Base-by-base conservation (phyloP, 2,113 vertebrate species). In the Gobius niger region DNA sequence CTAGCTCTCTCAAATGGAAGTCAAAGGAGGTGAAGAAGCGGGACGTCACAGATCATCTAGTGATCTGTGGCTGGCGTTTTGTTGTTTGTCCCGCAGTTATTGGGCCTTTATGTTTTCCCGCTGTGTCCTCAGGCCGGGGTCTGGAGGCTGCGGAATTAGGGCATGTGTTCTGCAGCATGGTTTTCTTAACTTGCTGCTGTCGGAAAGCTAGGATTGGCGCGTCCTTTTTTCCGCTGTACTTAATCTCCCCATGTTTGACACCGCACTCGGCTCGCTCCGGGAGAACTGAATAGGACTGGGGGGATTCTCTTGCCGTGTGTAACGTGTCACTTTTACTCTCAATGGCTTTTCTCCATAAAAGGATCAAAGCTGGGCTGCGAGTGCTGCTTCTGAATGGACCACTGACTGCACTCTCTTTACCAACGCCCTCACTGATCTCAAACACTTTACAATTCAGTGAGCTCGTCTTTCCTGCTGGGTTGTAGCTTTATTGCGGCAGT, bases 271-370 rank as follows among this genome's bases (percentile, higher is more conserved):
- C 34, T 46, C 65, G 42, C 72, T 81, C 72, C 81, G 54, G 64
- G 74, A 73, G 68, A 84, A 77, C 72, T 77, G 63, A 87, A 74
- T 44, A 65, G 79, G 76, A 68, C 68, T 24, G 67, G 72, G 74
- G 74, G 82, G 75, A 75, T 72, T 73, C 72, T 70, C 69, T 67
- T 67, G 24, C 24, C 47, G 49, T 70, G 63, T 76, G 83, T 67
- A 82, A 67, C 47, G 59, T 78, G 78, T 84, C 87, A 81, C 77
- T 72, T 62, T 57, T 72, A 74, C 70, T 70, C 67, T 76, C 70
- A 66, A 68, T 72, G 62, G 70, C 59, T 63, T 51, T 61, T 81
- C 10, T n/a, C 75, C 77, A 66, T 70, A 73, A 82, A 80, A 68
- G 75, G 82, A 84, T 85, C 76, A 83, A 77, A 80, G 79, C 62